Conservation (phyloP, 1,140 invertebrate species). For the Trichogramma pretiosum region DNA sequence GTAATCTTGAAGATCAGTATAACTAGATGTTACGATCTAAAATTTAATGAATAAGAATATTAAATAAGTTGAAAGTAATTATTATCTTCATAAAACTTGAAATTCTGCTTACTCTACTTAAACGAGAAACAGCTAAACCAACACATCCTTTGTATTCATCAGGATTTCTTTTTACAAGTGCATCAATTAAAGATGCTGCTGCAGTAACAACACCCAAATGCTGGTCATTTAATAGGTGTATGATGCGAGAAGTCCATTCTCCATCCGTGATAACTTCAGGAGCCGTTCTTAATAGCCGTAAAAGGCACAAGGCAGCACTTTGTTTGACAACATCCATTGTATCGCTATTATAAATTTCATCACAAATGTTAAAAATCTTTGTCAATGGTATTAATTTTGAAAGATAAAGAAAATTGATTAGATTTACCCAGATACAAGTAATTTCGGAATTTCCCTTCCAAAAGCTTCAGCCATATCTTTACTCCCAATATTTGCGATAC, state of each 20-base stretch:
- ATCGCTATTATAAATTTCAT: conserved; percentile 56
- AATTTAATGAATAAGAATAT: conserved; percentile 15
- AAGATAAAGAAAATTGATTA: not conserved
- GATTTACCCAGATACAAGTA: conserved; percentile 88
- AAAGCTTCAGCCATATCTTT: conserved; percentile 99
- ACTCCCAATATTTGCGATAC: conserved; percentile 99
- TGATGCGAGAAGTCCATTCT: conserved; percentile 98
- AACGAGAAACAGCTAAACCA: conserved; percentile 89
- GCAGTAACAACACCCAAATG: conserved; percentile 99
- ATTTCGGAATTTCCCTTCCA: conserved; percentile 93
- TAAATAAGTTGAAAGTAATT: not conserved
- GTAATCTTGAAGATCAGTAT: conserved; percentile 98
- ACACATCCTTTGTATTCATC: conserved; percentile 99
- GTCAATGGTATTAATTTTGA: not conserved
- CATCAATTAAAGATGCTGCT: conserved; percentile 95
- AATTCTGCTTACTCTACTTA: conserved; percentile 67
- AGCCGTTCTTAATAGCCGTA: conserved; percentile 86
- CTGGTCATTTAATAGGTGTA: conserved; percentile 97
- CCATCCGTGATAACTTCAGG: conserved; percentile 92
- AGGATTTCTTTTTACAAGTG: conserved; percentile 95
- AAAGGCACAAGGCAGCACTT: conserved; percentile 92
- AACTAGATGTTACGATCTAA: conserved; percentile 93
- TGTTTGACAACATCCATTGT: conserved; percentile 99
- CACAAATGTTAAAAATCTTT: not conserved
- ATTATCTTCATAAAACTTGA: conserved; percentile 1